A percentile compares a stretch with the other conserved stretches of the same genome.
phyloP scores from a whole-genome alignment of 2,888 invertebrate genomes.

The Exocentrus adspersus region DNA sequence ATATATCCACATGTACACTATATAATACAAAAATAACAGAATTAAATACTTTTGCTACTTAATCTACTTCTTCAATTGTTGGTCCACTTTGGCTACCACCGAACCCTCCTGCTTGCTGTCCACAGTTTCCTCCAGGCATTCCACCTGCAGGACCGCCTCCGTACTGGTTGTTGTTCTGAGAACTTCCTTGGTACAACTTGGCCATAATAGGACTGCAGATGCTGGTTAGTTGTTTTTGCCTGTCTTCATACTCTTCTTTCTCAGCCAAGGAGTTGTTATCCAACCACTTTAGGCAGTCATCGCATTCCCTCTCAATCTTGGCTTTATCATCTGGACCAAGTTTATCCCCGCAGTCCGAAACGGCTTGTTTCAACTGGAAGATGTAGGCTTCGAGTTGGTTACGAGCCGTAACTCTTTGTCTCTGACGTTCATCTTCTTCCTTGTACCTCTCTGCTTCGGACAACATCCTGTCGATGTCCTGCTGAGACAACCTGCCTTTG shows the following conservation, averaged over 20 bases:
- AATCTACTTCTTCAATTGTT: constrained; percentile 34
- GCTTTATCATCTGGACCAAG: constrained; percentile 69
- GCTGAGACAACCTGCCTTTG: constrained; percentile 81
- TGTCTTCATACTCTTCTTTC: constrained; percentile 73
- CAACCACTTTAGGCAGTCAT: constrained; percentile 72
- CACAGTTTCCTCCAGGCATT: constrained; percentile 46
- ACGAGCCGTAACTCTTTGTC: constrained; percentile 73
- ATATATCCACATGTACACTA: too few relatives aligned
- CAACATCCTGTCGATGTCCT: constrained; percentile 84
- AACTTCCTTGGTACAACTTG: constrained; percentile 60
- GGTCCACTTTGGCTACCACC: constrained; percentile 43
- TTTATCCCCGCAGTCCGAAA: constrained; percentile 71
- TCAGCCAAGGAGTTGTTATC: constrained; percentile 74
- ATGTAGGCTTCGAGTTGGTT: constrained; percentile 78
- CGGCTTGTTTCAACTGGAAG: constrained; percentile 75
- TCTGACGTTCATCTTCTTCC: constrained; percentile 77
- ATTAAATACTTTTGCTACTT: too few relatives aligned
- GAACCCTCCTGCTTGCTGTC: constrained; percentile 36
- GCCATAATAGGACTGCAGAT: constrained; percentile 70
- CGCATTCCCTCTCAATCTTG: constrained; percentile 65
- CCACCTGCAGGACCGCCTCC: constrained; percentile 13
- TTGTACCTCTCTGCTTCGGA: constrained; percentile 78
- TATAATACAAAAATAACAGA: too few relatives aligned
- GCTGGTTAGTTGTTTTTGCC: constrained; percentile 63
- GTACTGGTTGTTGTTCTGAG: constrained; percentile 56